These are phyloP conservation scores for Catostylus mosaicus DNA, from an alignment of 30 jellyfish, hydroid and myxozoan species.

Conservation along the genomic window DNA sequence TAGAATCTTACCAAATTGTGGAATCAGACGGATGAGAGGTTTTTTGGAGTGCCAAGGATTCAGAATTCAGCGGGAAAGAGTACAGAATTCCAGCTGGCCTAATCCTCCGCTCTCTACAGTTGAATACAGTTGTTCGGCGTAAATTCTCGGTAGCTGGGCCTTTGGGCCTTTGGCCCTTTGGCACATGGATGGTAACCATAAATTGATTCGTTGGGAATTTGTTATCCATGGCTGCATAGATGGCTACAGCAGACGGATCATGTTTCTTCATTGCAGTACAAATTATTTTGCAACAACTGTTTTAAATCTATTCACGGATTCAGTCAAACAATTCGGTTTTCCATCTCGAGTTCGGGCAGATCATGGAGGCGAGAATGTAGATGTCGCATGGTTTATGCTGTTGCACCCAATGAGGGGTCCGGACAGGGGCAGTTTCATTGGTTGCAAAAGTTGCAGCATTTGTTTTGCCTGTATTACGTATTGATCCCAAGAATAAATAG, in stretches of 20 bases:
- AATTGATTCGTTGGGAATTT: constrained; percentile 47
- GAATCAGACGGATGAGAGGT: constrained; percentile 64
- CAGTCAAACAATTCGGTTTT: constrained; percentile 23
- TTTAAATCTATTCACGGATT: not conserved
- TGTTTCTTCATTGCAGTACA: constrained; percentile 20
- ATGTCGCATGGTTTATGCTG: constrained; percentile 41
- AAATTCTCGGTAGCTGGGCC: no score
- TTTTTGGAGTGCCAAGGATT: constrained; percentile 38
- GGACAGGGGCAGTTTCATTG: constrained; percentile 48
- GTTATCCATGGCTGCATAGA: constrained; percentile 55
- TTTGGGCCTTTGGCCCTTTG: no score
- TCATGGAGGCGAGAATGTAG: constrained; percentile 56
- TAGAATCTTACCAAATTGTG: constrained; percentile 60
- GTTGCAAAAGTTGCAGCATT: constrained; percentile 60
- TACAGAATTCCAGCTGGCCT: constrained; percentile 51
- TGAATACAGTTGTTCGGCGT: no score
- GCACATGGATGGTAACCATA: no score
- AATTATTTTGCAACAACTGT: constrained; percentile 34
- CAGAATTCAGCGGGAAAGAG: constrained; percentile 44
- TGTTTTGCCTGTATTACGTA: constrained; percentile 16
- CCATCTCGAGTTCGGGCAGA: constrained; percentile 57
- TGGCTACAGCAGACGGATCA: constrained; percentile 26
- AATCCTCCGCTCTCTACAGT: constrained; percentile 45
- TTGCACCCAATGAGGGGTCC: constrained; percentile 52
- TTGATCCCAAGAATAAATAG: constrained; percentile 19